Evolutionary conservation across 2,888 invertebrate species (phyloP), one percentile per base, ranked within the genome.

Genomic region (Parascotia fuliginaria): DNA sequence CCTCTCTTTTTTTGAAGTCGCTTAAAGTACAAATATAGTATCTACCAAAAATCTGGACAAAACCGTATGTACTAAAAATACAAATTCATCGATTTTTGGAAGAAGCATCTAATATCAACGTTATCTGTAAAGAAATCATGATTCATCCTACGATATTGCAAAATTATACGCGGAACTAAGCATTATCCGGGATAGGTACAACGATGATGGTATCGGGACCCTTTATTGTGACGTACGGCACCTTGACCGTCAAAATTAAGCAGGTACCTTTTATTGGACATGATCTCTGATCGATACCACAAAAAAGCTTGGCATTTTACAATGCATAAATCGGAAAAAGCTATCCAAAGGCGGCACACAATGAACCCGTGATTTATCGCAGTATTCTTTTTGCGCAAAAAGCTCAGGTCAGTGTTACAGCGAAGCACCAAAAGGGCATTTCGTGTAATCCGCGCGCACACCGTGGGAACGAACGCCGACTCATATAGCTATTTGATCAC

Each of bases 351-450:
- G 77, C 74, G 66, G 68, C 75, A 72, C 75, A 88, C 87, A 89
- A 89, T 85, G 84, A 83, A 81, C 84, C 83, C 65, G 85, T 87
- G 91, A 89, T 91, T 90, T 90, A 90, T 88, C 88, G 77, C 76
- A 70, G 72, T 67, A 83, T 87, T 85, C 83, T 90, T 90, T 89
- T 89, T 87, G 82, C 81, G 82, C 84, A 90, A 89, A 89, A 89
- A 87, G 85, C 76, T 74, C 89, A 84, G 89, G 90, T 90, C 88
- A 89, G 87, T 85, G 79, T 84, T 74, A 79, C 64, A 81, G 76
- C 83, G 89, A 89, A 89, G 88, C 87, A 85, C 87, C 89, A 86
- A 89, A 91, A 91, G 87, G 86, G 87, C 89, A 89, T 87, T 87
- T 83, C 80, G 79, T 85, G 87, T 89, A 89, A 90, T 89, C 88